Evolutionary conservation across 1,140 invertebrate genomes (phyloP), one percentile per base, ranked within the genome.

Genomic region (Polypedilum pembai): DNA sequence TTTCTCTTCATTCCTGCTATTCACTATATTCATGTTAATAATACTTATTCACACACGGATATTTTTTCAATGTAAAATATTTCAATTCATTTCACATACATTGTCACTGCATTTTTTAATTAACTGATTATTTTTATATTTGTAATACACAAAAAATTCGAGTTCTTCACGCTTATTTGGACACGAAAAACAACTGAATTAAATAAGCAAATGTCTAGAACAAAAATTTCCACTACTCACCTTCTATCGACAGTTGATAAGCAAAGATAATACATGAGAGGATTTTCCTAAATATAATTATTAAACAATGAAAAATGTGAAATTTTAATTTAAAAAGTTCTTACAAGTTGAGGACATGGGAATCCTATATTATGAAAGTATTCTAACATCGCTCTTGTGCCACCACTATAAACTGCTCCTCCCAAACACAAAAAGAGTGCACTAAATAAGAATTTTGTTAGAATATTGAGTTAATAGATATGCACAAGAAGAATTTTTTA

Each of bases 231-330:
- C 21, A 1, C n/a, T n/a, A 10, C 73, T 20, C 91, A 94, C 74
- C 93, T 84, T 41, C 94, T 85, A 83, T 97, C 94, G 12, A 97
- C 94, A 0, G 94, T 97, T 24, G 94, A 94, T 73, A 97, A 82
- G 79, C 94, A 97, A 69, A 97, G 83, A 81, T 96, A 96, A 83
- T 96, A 96, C 93, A 95, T 96, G 0, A 96, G 83, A 0, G 94
- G 94, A 82, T 96, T 96, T 81, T 96, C 94, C 66, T 33, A 33
- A 3, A 33, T 3, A 33, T 33, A 33, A 33, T 33, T n/a, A n/a
- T n/a, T n/a, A n/a, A 33, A 1, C 24, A 33, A 33, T 33, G 1
- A 33, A 33, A 33, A 33, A 33, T 33, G 24, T 33, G 24, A 33
- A 33, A 33, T n/a, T n/a, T n/a, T 3, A 33, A 33, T 3, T 33